phyloP scores from a whole-genome alignment of 1,140 invertebrate genomes.

The Agrilus planipennis region DNA sequence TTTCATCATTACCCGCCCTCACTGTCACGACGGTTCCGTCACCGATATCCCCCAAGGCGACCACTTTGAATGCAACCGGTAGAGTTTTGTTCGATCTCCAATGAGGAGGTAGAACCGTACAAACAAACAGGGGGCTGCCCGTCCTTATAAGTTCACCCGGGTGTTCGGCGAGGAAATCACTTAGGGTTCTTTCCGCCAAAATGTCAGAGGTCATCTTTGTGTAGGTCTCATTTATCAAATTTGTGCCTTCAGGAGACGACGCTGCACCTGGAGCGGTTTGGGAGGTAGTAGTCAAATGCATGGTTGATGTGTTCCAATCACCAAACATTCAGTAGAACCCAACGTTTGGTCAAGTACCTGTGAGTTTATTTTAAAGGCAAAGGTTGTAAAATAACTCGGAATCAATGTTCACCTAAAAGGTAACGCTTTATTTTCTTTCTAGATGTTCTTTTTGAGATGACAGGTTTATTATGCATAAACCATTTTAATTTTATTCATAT shows the following conservation, averaged over 20 bases:
- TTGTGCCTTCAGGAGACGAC: slow-evolving; percentile 41
- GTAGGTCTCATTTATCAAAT: slow-evolving; percentile 66
- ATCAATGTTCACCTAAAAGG: too few relatives aligned
- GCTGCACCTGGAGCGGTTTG: slow-evolving; percentile 36
- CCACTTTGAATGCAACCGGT: slow-evolving; percentile 87
- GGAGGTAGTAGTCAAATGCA: slow-evolving; percentile 39
- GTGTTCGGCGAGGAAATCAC: slow-evolving; percentile 82
- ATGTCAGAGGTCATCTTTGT: slow-evolving; percentile 83
- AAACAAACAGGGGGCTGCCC: slow-evolving; percentile 84
- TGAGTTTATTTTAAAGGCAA: too few relatives aligned
- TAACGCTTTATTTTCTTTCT: too few relatives aligned
- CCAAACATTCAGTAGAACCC: slow-evolving; percentile 16
- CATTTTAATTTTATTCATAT: too few relatives aligned
- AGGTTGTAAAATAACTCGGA: too few relatives aligned
- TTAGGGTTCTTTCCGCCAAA: slow-evolving; percentile 72
- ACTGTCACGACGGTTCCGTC: slow-evolving; percentile 94
- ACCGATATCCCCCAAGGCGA: slow-evolving; percentile 80
- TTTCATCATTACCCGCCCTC: slow-evolving; percentile 94
- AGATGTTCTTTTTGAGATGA: too few relatives aligned
- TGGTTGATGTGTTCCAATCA: slow-evolving; percentile 29
- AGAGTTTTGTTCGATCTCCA: slow-evolving; percentile 98
- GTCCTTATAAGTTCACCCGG: slow-evolving; percentile 86
- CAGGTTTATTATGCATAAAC: too few relatives aligned
- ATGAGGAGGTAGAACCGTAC: slow-evolving; percentile 82
- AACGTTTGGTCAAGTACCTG: too few relatives aligned